Evolutionary conservation across 2,797 vertebrate genomes (phyloP), one percentile per base, ranked within the genome.

Genomic region (Enteromius mattozi): DNA sequence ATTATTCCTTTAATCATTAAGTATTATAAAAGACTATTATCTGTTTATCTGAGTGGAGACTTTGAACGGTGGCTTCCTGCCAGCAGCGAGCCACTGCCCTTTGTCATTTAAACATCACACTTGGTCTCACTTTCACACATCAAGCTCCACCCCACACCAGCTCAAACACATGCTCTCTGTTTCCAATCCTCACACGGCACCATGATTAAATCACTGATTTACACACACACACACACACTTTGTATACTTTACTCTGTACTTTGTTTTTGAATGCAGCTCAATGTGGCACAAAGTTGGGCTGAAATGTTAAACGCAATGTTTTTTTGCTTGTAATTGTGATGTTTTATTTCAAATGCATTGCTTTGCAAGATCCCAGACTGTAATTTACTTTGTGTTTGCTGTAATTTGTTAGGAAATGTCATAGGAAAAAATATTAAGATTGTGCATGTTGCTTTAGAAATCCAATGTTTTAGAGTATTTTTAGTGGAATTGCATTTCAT

Each of bases 101-200:
- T 45, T 82, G 69, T 71, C 12, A 61, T 61, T 82, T 42, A 74
- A 82, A 74, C 40, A 19, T 24, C 70, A 49, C 40, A 65, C 19
- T 40, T 65, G 37, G 30, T 74, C 40, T 82, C 70, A 75, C 81
- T 82, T 75, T 82, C 56, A 75, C 80, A 82, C 42, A 49, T 65
- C 8, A n/a, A 75, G 70, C 70, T 82, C 70, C 80, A 49, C 80
- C 70, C 30, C 40, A 65, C 70, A 74, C 80, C 47, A 49, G 19
- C 33, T 47, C 33, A 3, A 42, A 56, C 24, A 75, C 68, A 74
- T 5, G 4, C 80, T 35, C 40, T 72, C 70, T 19, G 56, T 65
- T 75, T 82, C 30, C 40, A 63, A 54, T 47, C 42, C 42, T 63
- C 70, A 27, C 70, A 65, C 13, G 9, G 42, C 69, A 59, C 51